A percentile compares a stretch with the other conserved stretches of the same genome.
Evolutionary conservation across 2,113 vertebrate genomes (phyloP).

Genomic region (Hiodon tergisus): DNA sequence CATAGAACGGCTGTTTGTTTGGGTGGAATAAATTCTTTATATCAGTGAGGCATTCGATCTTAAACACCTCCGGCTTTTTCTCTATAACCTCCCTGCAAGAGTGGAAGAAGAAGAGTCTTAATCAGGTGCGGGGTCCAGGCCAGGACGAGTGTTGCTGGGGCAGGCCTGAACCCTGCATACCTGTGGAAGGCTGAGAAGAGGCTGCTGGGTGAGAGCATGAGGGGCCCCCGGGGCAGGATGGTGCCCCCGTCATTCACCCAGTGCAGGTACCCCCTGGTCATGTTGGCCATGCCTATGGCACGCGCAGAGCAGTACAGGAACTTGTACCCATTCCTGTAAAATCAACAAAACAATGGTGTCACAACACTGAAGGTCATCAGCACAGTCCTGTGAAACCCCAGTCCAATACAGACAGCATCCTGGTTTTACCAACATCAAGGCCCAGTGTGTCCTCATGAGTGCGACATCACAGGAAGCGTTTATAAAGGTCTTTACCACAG

Average conservation of each 20-base stretch:
- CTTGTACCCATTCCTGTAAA: constrained; percentile 90
- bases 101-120: neutral
- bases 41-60: constrained; percentile 95
- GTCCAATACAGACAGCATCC: too few species aligned
- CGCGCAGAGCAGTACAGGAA: constrained; percentile 96
- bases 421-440: too few species aligned
- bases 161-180: constrained; percentile 48
- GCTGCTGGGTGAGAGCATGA: constrained; percentile 96
- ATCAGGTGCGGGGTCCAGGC: neutral
- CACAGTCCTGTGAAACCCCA: too few species aligned
- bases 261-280: constrained; percentile 94
- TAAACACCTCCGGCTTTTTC: constrained; percentile 98
- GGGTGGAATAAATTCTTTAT: constrained; percentile 93
- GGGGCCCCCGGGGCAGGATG: constrained; percentile 86
- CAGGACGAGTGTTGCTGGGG: neutral
- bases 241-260: constrained; percentile 96
- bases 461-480: too few species aligned
- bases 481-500: too few species aligned
- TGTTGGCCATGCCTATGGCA: constrained; percentile 96
- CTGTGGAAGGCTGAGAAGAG: constrained; percentile 97
- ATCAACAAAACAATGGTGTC: neutral
- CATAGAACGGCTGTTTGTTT: constrained; percentile 88
- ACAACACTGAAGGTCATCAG: too few species aligned
- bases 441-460: too few species aligned
- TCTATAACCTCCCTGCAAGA: constrained; percentile 90